Evolutionary conservation across 1,140 invertebrate species (phyloP).

Genomic region (Euglossa dilemma): DNA sequence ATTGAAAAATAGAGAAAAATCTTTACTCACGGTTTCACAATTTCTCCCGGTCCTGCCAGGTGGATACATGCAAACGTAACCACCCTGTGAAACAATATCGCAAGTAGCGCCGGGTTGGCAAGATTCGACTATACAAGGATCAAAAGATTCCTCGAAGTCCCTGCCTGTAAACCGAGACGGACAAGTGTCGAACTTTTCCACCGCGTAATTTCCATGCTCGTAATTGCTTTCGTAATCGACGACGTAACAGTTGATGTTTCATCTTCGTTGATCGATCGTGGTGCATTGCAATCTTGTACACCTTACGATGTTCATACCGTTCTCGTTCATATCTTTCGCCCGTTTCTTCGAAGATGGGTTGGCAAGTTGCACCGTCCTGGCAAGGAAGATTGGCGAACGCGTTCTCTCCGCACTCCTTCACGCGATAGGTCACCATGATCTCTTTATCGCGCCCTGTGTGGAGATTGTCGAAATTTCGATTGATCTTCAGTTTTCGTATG

Average conservation of each 20-base stretch:
- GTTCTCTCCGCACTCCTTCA: conserved; percentile 88
- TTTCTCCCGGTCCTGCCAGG: conserved; percentile 85
- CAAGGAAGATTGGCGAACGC: conserved; percentile 90
- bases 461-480: conserved; percentile 87
- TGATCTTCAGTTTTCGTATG: conserved; percentile 89
- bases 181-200: conserved; percentile 82
- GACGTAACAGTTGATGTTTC: conserved; percentile 71
- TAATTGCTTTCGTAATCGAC: conserved; percentile 75
- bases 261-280: conserved; percentile 71
- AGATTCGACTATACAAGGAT: conserved; percentile 89
- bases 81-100: conserved; percentile 83
- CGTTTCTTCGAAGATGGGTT: conserved; percentile 84
- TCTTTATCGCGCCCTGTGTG: conserved; percentile 87
- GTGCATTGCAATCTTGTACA: conserved; percentile 78
- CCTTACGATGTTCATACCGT: conserved; percentile 73
- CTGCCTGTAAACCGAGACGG: conserved; percentile 86
- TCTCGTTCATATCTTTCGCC: conserved; percentile 61
- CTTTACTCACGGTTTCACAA: conserved; percentile 85
- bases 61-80: conserved; percentile 87
- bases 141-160: conserved; percentile 89
- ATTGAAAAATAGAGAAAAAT: background rate
- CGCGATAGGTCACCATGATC: conserved; percentile 85
- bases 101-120: conserved; percentile 90
- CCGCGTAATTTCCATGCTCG: conserved; percentile 72
- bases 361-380: conserved; percentile 91